A percentile compares a stretch with the other conserved stretches of the same genome.
These are phyloP conservation scores for Moxostoma hubbsi DNA, from an alignment of 2,797 vertebrate genomes.

Conservation along the genomic window DNA sequence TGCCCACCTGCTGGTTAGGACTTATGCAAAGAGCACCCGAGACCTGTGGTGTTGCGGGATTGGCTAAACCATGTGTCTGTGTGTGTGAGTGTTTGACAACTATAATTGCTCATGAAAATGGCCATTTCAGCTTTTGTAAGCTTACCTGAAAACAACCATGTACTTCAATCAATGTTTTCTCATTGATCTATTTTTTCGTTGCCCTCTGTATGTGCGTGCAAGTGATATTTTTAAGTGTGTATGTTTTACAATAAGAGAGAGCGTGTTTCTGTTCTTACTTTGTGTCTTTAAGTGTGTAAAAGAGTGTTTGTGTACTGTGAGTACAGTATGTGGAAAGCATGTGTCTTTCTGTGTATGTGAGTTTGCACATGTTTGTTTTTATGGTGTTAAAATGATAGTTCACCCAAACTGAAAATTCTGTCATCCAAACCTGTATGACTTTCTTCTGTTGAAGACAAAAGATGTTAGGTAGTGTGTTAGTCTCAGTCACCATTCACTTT, in stretches of 20 bases:
- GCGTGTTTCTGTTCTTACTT: background rate
- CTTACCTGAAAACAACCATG: conserved; percentile 43
- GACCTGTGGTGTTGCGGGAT: conserved; percentile 24
- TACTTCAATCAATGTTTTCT: conserved; percentile 32
- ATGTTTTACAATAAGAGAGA: conserved; percentile 9
- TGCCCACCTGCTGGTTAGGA: conserved; percentile 64
- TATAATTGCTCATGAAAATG: conserved; percentile 20
- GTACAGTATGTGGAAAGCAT: background rate
- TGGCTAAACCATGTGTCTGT: conserved; percentile 24
- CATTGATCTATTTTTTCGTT: background rate
- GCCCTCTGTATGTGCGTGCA: conserved; percentile 1
- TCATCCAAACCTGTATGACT: too few species aligned
- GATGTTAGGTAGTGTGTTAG: too few species aligned
- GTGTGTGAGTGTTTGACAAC: conserved; percentile 36
- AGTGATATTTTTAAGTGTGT: background rate
- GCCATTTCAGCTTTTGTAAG: conserved; percentile 51
- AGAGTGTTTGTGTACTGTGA: too few species aligned
- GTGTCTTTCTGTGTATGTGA: conserved; percentile 5
- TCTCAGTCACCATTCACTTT: too few species aligned
- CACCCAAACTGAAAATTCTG: too few species aligned
- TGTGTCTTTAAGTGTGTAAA: conserved; percentile 4
- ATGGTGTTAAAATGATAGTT: background rate
- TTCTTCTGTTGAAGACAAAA: too few species aligned
- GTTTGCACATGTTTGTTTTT: conserved; percentile 31
- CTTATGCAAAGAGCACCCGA: conserved; percentile 66